Evolutionary conservation across 2,888 invertebrate genomes (phyloP).

Genomic region (Muschampia plurimacula): DNA sequence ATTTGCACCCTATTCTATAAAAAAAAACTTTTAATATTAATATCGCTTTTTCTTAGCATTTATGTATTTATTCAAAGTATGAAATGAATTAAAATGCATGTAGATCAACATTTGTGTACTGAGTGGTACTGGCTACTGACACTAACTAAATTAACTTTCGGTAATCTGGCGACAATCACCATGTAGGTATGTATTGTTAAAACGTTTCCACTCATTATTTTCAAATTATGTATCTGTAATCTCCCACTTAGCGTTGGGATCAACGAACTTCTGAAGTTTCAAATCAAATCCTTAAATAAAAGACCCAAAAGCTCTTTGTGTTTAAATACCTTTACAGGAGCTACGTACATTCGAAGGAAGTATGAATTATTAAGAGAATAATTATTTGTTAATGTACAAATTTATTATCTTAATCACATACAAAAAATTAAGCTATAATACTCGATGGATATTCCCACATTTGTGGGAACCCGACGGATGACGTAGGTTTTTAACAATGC

Average conservation of each 20-base stretch:
- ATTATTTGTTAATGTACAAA: slow-evolving; percentile 47
- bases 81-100: too few species aligned
- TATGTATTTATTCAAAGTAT: too few species aligned
- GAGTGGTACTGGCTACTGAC: too few species aligned
- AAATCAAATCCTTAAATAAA: background rate
- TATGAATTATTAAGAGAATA: slow-evolving; percentile 38
- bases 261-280: slow-evolving; percentile 67
- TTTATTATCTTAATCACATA: slow-evolving; percentile 45
- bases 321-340: background rate
- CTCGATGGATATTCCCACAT: slow-evolving; percentile 36
- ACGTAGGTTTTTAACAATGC: slow-evolving; percentile 29
- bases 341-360: slow-evolving; percentile 19
- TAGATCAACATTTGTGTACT: too few species aligned
- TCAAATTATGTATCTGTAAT: slow-evolving; percentile 78
- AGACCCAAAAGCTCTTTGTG: background rate
- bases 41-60: too few species aligned
- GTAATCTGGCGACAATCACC: slow-evolving; percentile 31
- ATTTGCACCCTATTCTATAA: too few species aligned
- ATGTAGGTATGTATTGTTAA: slow-evolving; percentile 46
- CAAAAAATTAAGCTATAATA: slow-evolving; percentile 35
- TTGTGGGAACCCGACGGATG: slow-evolving; percentile 30
- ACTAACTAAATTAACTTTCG: too few species aligned
- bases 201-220: slow-evolving; percentile 71
- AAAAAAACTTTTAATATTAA: too few species aligned
- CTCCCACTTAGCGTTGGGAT: slow-evolving; percentile 63